phyloP scores from a whole-genome alignment of 2,113 vertebrate species.

The Phodopus roborovskii region DNA sequence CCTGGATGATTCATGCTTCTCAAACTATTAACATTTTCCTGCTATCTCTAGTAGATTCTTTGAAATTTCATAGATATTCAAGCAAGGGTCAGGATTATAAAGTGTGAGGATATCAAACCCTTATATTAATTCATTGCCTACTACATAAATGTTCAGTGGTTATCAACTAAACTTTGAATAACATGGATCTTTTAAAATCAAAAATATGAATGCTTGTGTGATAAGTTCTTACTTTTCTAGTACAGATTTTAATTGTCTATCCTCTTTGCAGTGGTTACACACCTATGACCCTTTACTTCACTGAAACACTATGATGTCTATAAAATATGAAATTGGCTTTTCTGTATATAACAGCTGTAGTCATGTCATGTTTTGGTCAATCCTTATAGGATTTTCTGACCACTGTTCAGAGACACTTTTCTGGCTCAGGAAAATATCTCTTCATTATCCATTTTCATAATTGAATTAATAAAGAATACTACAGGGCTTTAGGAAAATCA shows the following conservation, averaged over 20 bases:
- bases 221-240: neutral
- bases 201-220: neutral
- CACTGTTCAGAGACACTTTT: neutral
- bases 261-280: neutral
- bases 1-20: neutral
- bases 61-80: neutral
- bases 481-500: neutral
- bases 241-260: neutral
- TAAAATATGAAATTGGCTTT: neutral
- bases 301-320: neutral
- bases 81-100: neutral
- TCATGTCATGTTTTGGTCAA: neutral
- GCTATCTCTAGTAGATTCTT: neutral
- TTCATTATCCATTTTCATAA: constrained; percentile 42
- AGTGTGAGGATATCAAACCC: neutral
- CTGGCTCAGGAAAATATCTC: neutral
- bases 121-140: neutral
- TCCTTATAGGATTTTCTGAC: neutral
- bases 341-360: neutral
- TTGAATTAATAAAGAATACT: constrained; percentile 60
- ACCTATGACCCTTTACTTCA: neutral
- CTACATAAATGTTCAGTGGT: neutral
- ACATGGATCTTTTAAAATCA: neutral
- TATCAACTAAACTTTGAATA: neutral
- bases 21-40: neutral